A percentile compares a stretch with the other conserved stretches of the same genome.
phyloP scores from a whole-genome alignment of 2,113 vertebrate species.

The Lasiurus borealis region DNA sequence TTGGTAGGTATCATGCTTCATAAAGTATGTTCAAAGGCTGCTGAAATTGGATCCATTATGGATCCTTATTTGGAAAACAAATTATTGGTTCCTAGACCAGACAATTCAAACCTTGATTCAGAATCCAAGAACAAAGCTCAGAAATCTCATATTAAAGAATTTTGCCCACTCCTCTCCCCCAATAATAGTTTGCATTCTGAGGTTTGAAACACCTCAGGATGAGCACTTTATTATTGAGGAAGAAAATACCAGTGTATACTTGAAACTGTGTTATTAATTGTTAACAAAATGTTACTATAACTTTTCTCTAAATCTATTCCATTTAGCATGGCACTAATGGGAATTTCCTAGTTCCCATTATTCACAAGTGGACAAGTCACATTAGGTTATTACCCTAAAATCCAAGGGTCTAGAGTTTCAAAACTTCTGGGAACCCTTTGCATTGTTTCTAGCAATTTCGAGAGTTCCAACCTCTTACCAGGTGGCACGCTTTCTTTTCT shows the following conservation, averaged over 20 bases:
- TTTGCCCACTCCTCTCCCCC: background rate
- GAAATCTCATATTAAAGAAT: background rate
- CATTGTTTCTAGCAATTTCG: background rate
- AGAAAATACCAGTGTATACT: background rate
- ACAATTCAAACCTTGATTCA: background rate
- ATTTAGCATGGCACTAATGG: background rate
- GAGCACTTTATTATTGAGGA: background rate
- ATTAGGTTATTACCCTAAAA: background rate
- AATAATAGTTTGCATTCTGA: background rate
- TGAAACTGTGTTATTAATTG: background rate
- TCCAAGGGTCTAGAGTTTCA: background rate
- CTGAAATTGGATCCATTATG: background rate
- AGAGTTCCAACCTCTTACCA: background rate
- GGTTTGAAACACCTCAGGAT: background rate
- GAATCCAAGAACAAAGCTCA: background rate
- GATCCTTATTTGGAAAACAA: background rate
- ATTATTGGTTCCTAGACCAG: background rate
- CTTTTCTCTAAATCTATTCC: background rate
- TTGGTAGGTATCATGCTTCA: background rate
- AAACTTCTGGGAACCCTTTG: background rate
- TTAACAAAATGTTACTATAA: background rate
- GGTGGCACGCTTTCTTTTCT: background rate
- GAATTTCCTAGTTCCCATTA: background rate
- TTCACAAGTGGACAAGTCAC: background rate
- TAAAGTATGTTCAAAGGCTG: background rate